These are phyloP conservation scores for Drosophila stalkeri DNA, from an alignment of 2,888 invertebrate species.

Conservation along the genomic window DNA sequence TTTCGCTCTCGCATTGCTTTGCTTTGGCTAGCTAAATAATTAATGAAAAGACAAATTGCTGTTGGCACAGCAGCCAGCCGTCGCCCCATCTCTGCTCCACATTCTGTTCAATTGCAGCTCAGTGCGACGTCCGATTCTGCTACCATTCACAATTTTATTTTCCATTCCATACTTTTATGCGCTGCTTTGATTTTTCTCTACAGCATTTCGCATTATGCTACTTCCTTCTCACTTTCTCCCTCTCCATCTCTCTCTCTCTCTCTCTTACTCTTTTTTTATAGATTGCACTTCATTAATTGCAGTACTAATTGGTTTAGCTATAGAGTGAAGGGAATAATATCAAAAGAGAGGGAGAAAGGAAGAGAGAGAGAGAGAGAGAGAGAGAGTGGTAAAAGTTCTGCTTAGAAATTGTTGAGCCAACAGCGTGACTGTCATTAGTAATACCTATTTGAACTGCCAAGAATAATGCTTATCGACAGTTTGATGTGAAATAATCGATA, in stretches of 20 bases:
- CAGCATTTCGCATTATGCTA: slow-evolving; percentile 31
- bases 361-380: background rate
- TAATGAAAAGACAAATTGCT: slow-evolving; percentile 78
- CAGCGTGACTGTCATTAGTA: background rate
- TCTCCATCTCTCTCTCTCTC: background rate
- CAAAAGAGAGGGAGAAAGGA: background rate
- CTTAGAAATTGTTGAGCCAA: background rate
- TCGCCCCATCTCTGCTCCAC: background rate
- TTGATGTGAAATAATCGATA: background rate
- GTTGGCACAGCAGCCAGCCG: slow-evolving; percentile 43
- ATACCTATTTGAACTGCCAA: background rate
- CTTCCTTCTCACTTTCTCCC: background rate
- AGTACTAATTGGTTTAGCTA: slow-evolving; percentile 64
- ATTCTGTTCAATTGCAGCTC: slow-evolving; percentile 21
- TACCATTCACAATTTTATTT: slow-evolving; percentile 21
- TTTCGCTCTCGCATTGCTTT: slow-evolving; percentile 30
- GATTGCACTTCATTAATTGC: slow-evolving; percentile 66
- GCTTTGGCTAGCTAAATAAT: slow-evolving; percentile 65
- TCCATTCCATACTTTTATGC: slow-evolving; percentile 35
- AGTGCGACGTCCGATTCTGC: background rate
- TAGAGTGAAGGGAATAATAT: background rate
- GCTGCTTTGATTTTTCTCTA: slow-evolving; percentile 46
- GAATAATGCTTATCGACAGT: background rate
- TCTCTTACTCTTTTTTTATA: background rate
- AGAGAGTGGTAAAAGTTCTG: background rate